Conservation (phyloP, 2,888 invertebrate species). For the Amorpha juglandis region DNA sequence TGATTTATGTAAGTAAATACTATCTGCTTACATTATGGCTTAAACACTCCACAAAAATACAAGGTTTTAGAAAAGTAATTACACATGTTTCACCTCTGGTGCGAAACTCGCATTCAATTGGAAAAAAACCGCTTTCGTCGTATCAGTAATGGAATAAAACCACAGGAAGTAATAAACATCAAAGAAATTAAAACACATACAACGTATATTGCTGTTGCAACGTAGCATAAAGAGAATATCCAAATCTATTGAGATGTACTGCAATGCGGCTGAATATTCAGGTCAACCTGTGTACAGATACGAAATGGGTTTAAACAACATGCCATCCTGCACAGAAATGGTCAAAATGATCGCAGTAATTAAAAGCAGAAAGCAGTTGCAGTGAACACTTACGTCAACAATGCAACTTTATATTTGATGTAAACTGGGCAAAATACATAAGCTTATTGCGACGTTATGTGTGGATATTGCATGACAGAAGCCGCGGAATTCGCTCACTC, state of each 20-base stretch:
- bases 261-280: constrained; percentile 55
- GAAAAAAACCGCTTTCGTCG: constrained; percentile 3
- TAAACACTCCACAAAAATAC: neutral
- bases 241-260: constrained; percentile 45
- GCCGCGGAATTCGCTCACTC: constrained; percentile 3
- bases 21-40: too few relatives aligned
- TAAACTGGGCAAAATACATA: constrained; percentile 4
- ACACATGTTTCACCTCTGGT: neutral
- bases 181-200: constrained; percentile 37
- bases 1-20: too few relatives aligned
- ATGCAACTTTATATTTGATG: constrained; percentile 6
- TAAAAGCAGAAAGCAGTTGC: neutral
- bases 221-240: constrained; percentile 39
- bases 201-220: constrained; percentile 29
- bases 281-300: constrained; percentile 40
- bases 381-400: neutral
- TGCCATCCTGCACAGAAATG: neutral
- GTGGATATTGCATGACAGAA: constrained; percentile 12
- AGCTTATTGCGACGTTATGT: constrained; percentile 10
- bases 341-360: too few relatives aligned
- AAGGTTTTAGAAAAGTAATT: constrained; percentile 8
- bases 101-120: neutral
- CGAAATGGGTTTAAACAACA: constrained; percentile 10
- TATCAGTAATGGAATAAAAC: constrained; percentile 35
- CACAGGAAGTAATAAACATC: constrained; percentile 38